Evolutionary conservation across 2,113 vertebrate genomes (phyloP).

Genomic region (Struthidea cinerea): DNA sequence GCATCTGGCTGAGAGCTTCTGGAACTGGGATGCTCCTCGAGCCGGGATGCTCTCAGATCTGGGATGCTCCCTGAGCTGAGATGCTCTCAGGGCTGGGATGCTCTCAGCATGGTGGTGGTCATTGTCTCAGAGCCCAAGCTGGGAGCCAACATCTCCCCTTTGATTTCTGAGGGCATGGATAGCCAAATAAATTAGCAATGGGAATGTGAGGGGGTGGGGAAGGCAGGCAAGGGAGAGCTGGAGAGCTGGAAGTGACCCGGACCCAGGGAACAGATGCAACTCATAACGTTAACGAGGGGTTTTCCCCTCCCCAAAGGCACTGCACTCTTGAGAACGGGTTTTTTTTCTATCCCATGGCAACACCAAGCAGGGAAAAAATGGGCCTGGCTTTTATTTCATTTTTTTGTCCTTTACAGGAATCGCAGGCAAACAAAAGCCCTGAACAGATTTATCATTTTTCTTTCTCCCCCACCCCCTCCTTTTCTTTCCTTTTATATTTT

Average conservation of each 20-base stretch:
- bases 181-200: slow-evolving; percentile 15
- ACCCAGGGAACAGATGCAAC: slow-evolving; percentile 52
- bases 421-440: slow-evolving; percentile 51
- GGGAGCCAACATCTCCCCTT: not conserved
- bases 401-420: slow-evolving; percentile 53
- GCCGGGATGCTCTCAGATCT: not conserved
- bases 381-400: slow-evolving; percentile 41
- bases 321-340: not conserved
- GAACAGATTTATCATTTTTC: slow-evolving; percentile 56
- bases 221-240: not conserved
- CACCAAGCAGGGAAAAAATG: slow-evolving; percentile 39
- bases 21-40: not conserved
- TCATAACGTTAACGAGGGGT: not conserved
- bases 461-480: slow-evolving; percentile 41
- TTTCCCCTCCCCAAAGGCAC: slow-evolving; percentile 10
- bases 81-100: not conserved
- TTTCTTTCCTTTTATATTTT: slow-evolving; percentile 65
- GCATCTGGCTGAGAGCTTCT: not conserved
- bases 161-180: not conserved
- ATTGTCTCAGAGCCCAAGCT: not conserved
- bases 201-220: not conserved
- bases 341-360: slow-evolving; percentile 66
- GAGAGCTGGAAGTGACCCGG: not conserved
- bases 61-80: fast-evolving
- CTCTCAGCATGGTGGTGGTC: not conserved